Base-by-base conservation (phyloP, 2,888 invertebrate genomes). In the Drosophila kambysellisi region DNA sequence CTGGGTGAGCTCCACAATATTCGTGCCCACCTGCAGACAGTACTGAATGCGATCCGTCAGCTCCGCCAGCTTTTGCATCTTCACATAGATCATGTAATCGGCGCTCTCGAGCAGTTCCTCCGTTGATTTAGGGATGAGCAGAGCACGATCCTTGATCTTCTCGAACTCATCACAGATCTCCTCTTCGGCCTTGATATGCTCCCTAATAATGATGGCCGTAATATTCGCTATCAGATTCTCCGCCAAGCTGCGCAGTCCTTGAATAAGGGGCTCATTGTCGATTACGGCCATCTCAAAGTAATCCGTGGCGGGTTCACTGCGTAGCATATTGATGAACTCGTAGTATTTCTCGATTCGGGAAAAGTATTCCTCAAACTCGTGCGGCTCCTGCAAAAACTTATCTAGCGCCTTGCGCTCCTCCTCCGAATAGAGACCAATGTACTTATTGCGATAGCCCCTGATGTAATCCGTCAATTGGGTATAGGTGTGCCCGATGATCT, bases 21-120 rank as follows among this genome's bases (percentile, higher is more conserved):
- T 94, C 3, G 95, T 95, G 82, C 96, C 95, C 53, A 93, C 91
- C 79, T 94, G 94, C 17, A 97, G 93, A 85, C 96, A 95, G 30
- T 94, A 93, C 67, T 95, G 94, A 70, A 98, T 97, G 83, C 96
- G 95, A 82, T 95, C 95, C 63, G 95, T 95, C 43, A 98, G 94
- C 62, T 94, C 94, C 66, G 95, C 94, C 89, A 98, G 95, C 70
- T 96, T 94, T 41, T 94, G 95, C 7, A 96, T 96, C 83, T 96
- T 96, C 0, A 97, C 97, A 79, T 95, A 94, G 79, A 97, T 94
- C 94, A 98, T 97, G 91, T 97, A 97, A 63, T 95, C 94, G 37
- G 97, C 96, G 93, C 96, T 95, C 75, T 96, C 96, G 81, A 98
- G 95, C 37, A 98, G 94, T 87, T 98, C 97, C 82, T 96, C 96